These are phyloP conservation scores for Dusona sp. DNA, from an alignment of 2,888 invertebrate genomes.

Conservation along the genomic window DNA sequence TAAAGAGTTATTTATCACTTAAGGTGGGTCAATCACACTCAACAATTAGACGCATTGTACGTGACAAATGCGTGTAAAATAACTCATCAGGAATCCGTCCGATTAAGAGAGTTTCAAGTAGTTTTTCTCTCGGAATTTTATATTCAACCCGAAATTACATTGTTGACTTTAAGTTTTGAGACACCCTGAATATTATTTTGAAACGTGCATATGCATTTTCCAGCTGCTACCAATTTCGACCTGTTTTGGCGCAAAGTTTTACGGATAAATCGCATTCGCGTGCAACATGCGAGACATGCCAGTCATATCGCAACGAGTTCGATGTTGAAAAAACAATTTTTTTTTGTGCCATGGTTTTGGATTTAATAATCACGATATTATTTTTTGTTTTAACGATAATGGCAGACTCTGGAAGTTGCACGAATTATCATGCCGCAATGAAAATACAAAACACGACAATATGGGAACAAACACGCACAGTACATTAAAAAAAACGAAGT, in stretches of 20 bases:
- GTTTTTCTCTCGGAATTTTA: background rate
- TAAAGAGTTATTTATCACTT: no score
- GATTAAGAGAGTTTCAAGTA: background rate
- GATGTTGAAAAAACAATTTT: conserved; percentile 42
- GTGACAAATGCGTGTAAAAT: no score
- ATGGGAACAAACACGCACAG: background rate
- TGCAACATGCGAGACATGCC: conserved; percentile 72
- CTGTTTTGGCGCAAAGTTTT: conserved; percentile 62
- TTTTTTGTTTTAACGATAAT: conserved; percentile 1
- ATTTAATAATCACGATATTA: conserved; percentile 22
- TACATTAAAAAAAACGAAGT: background rate
- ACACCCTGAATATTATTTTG: conserved; percentile 12
- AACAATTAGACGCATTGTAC: no score
- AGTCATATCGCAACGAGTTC: conserved; percentile 65
- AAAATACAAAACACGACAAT: conserved; percentile 21
- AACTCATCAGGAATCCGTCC: no score
- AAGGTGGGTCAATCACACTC: no score
- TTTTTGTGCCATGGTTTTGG: background rate
- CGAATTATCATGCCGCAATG: conserved; percentile 18
- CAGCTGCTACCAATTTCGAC: conserved; percentile 43
- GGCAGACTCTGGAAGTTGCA: conserved; percentile 16
- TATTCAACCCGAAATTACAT: background rate
- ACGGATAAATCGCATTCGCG: conserved; percentile 63
- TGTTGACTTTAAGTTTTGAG: background rate
- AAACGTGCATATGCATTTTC: conserved; percentile 40